Conservation (phyloP, 2,797 vertebrate species). For the Spinibarbus caldwelli region DNA sequence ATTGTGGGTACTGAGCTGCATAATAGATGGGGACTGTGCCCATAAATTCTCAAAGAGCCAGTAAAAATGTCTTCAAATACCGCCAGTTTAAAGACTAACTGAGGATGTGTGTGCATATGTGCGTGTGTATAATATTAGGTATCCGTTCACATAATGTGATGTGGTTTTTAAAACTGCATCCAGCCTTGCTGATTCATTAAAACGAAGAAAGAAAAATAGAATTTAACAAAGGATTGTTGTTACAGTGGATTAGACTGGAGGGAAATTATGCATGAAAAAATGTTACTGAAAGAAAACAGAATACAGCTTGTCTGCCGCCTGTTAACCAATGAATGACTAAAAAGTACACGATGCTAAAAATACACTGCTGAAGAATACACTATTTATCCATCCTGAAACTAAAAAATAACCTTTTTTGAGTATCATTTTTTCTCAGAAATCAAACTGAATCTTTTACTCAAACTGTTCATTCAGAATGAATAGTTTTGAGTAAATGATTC, state of each 20-base stretch:
- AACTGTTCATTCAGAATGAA: neutral
- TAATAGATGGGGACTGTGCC: constrained; percentile 42
- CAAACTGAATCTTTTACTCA: neutral
- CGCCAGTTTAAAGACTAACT: constrained; percentile 34
- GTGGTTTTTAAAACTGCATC: constrained; percentile 51
- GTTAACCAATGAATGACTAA: neutral
- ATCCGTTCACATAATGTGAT: constrained; percentile 46
- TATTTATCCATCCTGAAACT: neutral
- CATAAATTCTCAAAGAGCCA: constrained; percentile 48
- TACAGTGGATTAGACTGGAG: constrained; percentile 28
- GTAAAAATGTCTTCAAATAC: constrained; percentile 48
- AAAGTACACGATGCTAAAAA: neutral
- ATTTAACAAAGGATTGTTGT: constrained; percentile 48
- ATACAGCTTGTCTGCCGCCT: constrained; percentile 25
- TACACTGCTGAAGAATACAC: neutral
- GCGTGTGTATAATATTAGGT: constrained; percentile 38
- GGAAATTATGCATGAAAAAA: constrained; percentile 38
- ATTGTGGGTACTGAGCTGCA: constrained; percentile 43
- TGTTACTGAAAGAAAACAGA: constrained; percentile 34
- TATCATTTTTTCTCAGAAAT: neutral
- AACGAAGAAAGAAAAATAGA: constrained; percentile 38
- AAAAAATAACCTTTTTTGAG: neutral
- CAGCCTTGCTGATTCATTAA: constrained; percentile 49
- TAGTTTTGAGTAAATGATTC: neutral
- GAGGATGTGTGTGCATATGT: constrained; percentile 27